Conservation (phyloP, 2,797 vertebrate species). For the Eupleurogrammus muticus region DNA sequence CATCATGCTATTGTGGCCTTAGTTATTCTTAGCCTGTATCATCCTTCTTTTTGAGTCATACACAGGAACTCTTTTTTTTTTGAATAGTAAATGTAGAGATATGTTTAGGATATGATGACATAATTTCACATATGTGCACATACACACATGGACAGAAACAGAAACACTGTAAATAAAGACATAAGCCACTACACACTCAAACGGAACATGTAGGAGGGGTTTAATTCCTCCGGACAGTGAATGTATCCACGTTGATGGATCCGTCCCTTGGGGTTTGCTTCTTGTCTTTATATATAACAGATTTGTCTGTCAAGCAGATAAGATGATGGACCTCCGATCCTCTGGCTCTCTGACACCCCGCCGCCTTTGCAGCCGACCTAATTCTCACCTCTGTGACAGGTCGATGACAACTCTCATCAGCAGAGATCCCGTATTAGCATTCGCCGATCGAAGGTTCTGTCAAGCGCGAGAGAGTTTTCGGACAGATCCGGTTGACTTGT, state of each 20-base stretch:
- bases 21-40: conserved; percentile 35
- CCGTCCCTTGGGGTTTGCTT: conserved; percentile 16
- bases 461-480: conserved; percentile 32
- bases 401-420: conserved; percentile 52
- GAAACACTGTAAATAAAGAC: conserved; percentile 1
- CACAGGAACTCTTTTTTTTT: background rate
- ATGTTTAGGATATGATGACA: background rate
- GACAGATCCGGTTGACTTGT: conserved; percentile 20
- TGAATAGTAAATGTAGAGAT: background rate
- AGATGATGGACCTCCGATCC: conserved; percentile 4
- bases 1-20: conserved; percentile 36
- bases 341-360: background rate
- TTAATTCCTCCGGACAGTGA: conserved; percentile 3
- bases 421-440: conserved; percentile 43
- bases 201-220: background rate
- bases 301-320: conserved; percentile 34
- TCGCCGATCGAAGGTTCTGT: conserved; percentile 45
- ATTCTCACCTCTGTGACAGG: conserved; percentile 38
- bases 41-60: conserved; percentile 20
- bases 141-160: conserved; percentile 1
- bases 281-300: conserved; percentile 28
- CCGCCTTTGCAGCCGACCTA: conserved; percentile 3
- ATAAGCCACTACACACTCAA: background rate
- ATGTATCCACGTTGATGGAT: conserved; percentile 32
- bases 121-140: conserved; percentile 10